Evolutionary conservation across 2,888 invertebrate genomes (phyloP), one percentile per base, ranked within the genome.

Genomic region (Andrena haemorrhoa): DNA sequence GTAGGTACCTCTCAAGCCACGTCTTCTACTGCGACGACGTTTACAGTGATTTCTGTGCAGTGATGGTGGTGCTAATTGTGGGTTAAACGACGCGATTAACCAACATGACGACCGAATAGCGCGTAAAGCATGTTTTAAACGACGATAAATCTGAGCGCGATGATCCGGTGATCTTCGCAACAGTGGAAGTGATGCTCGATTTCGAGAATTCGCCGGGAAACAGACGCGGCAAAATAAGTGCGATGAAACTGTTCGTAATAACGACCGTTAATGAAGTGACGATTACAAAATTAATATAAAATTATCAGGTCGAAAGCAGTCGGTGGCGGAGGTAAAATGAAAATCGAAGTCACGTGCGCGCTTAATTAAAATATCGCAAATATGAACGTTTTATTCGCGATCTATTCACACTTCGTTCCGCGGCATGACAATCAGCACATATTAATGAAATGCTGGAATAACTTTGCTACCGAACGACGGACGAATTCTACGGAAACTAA

Each of bases 31-130:
- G 88, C 76, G 80, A 88, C 82, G 88, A 75, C 75, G 56, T 56
- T 80, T 61, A 79, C 75, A 78, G 84, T 86, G 87, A 79, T 68
- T 68, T 69, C 31, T 88, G 87, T 86, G 73, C 75, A 86, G 86
- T 88, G 88, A 61, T 82, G 58, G 49, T 86, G 72, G 83, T 81
- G 88, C n/a, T 75, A 74, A 88, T 60, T 77, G 86, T 86, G 87
- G 33, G 31, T 71, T 68, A 74, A 78, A 66, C 75, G 26, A 56
- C 53, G 12, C 58, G 23, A 41, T 80, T 49, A 64, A 71, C 58
- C 29, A 4, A 63, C 41, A 20, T 23, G 20, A 58, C 29, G 20
- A 41, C 35, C 31, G 35, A 10, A 41, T 41, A 20, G 41, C 23
- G 10, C 53, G 66, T 49, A 23, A 53, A 20, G 56, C 33, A 68